These are phyloP conservation scores for Sebastes fasciatus DNA, from an alignment of 2,113 vertebrate genomes.

Conservation along the genomic window DNA sequence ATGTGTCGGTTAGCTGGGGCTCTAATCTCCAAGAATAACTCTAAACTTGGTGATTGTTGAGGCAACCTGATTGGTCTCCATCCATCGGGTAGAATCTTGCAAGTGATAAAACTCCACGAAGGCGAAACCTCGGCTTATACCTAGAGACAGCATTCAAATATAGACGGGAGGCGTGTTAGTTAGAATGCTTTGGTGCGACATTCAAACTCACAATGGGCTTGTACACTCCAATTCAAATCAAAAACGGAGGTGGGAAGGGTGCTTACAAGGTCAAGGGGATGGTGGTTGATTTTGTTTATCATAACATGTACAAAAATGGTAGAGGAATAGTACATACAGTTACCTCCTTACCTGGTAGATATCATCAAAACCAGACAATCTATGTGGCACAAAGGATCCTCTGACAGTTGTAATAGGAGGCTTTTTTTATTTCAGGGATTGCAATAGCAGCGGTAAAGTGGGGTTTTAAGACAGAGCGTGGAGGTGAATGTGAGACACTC, in stretches of 20 bases:
- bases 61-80: conserved; percentile 99
- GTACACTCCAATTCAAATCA: conserved; percentile 85
- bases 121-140: conserved; percentile 99
- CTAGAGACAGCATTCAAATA: conserved; percentile 99
- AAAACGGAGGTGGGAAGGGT: conserved; percentile 82
- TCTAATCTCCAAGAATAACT: conserved; percentile 66
- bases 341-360: conserved; percentile 56
- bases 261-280: conserved; percentile 46
- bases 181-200: conserved; percentile 95
- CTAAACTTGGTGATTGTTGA: conserved; percentile 97
- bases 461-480: conserved; percentile 74
- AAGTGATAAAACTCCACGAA: conserved; percentile 99
- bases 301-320: conserved; percentile 86
- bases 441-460: conserved; percentile 72
- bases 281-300: conserved; percentile 80
- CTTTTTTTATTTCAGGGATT: conserved; percentile 4
- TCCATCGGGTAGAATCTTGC: conserved; percentile 99
- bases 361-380: conserved; percentile 38
- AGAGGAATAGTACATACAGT: conserved; percentile 32
- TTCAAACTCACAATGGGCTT: conserved; percentile 94
- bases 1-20: conserved; percentile 32
- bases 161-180: conserved; percentile 99
- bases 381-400: conserved; percentile 21
- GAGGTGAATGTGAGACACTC: conserved; percentile 59
- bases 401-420: not conserved